These are phyloP conservation scores for Abscondita cerata DNA, from an alignment of 2,888 invertebrate species.

Conservation along the genomic window DNA sequence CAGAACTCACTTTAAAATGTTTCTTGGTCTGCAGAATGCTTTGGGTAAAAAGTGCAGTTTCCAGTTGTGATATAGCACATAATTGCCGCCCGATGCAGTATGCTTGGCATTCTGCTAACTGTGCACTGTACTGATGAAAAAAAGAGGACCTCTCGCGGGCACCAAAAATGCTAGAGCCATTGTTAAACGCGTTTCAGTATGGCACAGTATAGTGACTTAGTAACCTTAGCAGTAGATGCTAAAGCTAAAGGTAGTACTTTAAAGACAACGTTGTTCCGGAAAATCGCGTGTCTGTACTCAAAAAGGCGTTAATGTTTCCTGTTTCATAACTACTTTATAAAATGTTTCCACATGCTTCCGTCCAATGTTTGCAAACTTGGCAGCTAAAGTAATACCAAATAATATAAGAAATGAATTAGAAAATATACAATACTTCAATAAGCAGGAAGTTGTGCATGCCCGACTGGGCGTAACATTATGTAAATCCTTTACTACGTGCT, in stretches of 20 bases:
- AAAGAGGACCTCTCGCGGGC: conserved; percentile 90
- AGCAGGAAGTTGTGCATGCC: conserved; percentile 52
- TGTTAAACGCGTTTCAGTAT: conserved; percentile 79
- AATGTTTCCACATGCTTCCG: conserved; percentile 73
- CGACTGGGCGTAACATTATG: conserved; percentile 70
- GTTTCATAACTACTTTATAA: conserved; percentile 62
- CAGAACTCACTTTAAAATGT: conserved; percentile 83
- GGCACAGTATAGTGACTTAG: conserved; percentile 88
- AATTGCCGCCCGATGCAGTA: conserved; percentile 82
- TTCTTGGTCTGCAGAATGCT: conserved; percentile 65
- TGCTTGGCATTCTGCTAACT: conserved; percentile 79
- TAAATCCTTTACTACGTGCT: conserved; percentile 85
- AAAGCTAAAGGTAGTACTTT: conserved; percentile 89
- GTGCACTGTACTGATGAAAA: conserved; percentile 74
- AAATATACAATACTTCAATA: conserved; percentile 60
- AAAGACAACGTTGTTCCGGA: conserved; percentile 82
- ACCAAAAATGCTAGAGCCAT: conserved; percentile 82
- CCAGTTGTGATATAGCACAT: conserved; percentile 87
- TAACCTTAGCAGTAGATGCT: conserved; percentile 83
- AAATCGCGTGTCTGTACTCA: conserved; percentile 81
- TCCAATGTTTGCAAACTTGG: conserved; percentile 76
- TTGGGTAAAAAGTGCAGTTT: conserved; percentile 82
- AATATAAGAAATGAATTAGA: conserved; percentile 15
- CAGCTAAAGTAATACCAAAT: conserved; percentile 65
- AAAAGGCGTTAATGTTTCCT: conserved; percentile 53